A percentile compares a stretch with the other conserved stretches of the same genome.
Evolutionary conservation across 2,113 vertebrate genomes (phyloP).

Genomic region (Nothoprocta perdicaria): DNA sequence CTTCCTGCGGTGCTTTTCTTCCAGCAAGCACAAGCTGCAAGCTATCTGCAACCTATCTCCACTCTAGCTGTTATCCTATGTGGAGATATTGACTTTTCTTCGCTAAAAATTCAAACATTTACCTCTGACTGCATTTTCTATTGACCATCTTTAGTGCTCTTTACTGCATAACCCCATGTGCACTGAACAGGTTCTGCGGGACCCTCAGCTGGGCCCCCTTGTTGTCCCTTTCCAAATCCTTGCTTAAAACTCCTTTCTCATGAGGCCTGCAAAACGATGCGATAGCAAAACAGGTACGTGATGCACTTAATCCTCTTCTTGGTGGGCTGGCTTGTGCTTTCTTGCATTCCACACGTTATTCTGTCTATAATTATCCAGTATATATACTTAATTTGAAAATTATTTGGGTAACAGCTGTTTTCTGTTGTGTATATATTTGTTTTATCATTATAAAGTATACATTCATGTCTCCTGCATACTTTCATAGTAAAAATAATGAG

Average conservation of each 20-base stretch:
- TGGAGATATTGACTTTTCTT: conserved; percentile 2
- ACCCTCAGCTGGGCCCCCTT: not conserved
- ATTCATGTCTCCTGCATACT: not conserved
- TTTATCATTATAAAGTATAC: not conserved
- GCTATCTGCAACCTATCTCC: not conserved
- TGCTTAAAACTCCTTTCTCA: not conserved
- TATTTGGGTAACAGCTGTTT: not conserved
- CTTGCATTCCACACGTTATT: not conserved
- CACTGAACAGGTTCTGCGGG: not conserved
- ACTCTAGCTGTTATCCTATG: not conserved
- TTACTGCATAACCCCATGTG: not conserved
- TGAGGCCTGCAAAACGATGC: not conserved
- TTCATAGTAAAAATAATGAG: not conserved
- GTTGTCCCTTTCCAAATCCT: not conserved
- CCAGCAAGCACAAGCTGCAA: not conserved
- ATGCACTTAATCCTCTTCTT: not conserved
- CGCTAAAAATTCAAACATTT: not conserved
- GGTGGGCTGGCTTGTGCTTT: not conserved
- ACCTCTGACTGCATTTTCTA: not conserved
- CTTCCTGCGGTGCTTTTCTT: not conserved
- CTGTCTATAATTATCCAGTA: not conserved
- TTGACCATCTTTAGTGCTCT: not conserved
- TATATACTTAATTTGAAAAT: not conserved
- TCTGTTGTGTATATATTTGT: not conserved
- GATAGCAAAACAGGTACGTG: not conserved